Evolutionary conservation across 2,113 vertebrate genomes (phyloP).

Genomic region (Scartelaos histophorus): DNA sequence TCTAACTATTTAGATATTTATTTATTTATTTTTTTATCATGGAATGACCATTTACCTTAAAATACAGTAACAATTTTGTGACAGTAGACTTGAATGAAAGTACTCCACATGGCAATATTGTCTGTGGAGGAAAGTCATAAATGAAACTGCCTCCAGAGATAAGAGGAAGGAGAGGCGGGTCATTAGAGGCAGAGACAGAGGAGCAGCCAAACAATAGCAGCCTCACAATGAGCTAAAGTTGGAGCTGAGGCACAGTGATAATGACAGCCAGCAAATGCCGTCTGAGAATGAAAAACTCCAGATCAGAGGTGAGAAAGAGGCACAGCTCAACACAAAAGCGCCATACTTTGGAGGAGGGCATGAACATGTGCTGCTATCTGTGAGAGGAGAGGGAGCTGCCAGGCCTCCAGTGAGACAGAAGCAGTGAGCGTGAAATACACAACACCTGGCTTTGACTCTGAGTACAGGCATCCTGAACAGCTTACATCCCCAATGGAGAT

Average conservation of each 20-base stretch:
- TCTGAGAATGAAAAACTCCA: conserved; percentile 18
- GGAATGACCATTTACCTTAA: not conserved
- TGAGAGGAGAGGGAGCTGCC: conserved; percentile 13
- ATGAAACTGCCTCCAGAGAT: conserved; percentile 12
- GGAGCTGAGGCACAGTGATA: conserved; percentile 18
- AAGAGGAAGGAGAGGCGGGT: conserved; percentile 6
- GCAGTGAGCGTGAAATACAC: conserved; percentile 52
- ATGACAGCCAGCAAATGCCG: conserved; percentile 41
- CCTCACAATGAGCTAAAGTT: conserved; percentile 26
- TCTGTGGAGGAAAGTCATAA: not conserved
- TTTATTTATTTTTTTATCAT: not conserved
- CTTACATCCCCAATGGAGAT: conserved; percentile 17
- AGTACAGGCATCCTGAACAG: conserved; percentile 26
- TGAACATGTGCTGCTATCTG: conserved; percentile 13
- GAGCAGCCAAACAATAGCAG: conserved; percentile 17
- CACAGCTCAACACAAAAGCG: conserved; percentile 15
- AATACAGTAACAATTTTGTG: not conserved
- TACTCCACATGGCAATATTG: not conserved
- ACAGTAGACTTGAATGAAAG: not conserved
- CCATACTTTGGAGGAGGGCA: conserved; percentile 9
- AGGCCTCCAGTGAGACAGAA: conserved; percentile 31
- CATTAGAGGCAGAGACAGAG: not conserved
- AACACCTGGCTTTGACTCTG: conserved; percentile 57
- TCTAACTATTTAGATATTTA: too few relatives aligned
- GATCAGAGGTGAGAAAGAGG: conserved; percentile 22